Conservation (phyloP, 2,797 vertebrate species). For the Bryconaethiops microstoma region DNA sequence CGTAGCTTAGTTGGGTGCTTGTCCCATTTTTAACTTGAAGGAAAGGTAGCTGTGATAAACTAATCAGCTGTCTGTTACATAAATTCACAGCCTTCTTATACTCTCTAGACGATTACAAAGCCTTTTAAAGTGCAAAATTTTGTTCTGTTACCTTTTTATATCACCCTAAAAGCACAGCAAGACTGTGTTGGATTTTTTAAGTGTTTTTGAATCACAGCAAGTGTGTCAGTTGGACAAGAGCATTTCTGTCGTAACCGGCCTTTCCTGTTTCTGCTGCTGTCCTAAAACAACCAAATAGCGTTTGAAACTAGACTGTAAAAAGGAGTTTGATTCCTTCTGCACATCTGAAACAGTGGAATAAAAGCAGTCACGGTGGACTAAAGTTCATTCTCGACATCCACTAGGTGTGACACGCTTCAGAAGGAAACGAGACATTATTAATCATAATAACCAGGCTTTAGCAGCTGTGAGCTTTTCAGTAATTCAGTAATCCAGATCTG, state of each 20-base stretch:
- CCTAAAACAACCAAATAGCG: not conserved
- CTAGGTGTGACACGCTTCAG: not conserved
- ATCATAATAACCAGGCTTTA: not conserved
- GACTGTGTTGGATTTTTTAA: not conserved
- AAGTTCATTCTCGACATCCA: not conserved
- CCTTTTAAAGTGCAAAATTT: not conserved
- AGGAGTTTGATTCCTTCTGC: not conserved
- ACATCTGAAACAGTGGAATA: not conserved
- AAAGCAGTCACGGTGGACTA: not conserved
- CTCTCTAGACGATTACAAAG: not conserved
- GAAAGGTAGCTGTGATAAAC: constrained; percentile 1
- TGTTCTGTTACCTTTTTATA: not conserved
- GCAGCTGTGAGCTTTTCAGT: not conserved
- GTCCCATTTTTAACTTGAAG: not conserved
- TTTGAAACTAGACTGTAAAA: not conserved
- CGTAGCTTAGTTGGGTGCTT: too few species aligned
- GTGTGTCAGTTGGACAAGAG: not conserved
- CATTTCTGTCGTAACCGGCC: not conserved
- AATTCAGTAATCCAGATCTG: too few species aligned
- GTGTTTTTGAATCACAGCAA: too few species aligned
- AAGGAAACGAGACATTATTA: not conserved
- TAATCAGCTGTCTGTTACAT: not conserved
- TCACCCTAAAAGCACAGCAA: not conserved
- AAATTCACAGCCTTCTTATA: not conserved
- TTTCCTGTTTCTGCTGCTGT: not conserved